Base-by-base conservation (phyloP, 2,113 vertebrate species). In the Lucifuga dentata region DNA sequence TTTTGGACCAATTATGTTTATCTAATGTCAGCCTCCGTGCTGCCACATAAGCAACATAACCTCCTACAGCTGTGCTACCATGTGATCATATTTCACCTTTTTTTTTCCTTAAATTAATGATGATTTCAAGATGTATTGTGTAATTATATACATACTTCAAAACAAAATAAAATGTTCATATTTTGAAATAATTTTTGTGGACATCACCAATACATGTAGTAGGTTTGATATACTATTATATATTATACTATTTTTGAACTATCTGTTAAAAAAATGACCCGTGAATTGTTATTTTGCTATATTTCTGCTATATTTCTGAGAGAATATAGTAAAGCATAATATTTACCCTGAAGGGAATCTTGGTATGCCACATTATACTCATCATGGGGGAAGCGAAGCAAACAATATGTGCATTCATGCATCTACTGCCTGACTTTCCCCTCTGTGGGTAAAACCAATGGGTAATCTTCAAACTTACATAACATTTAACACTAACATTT, bases 331-430 rank as follows among this genome's bases (percentile, higher is more conserved):
- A 52, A 44, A 41, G 23, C 13, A 33, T 17, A 38, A 21, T 53
- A 29, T 29, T 29, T 29, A 39, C 33, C 74, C 63, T 50, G 21
- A 40, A 40, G 74, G 62, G 5, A 35, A 65, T 76, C 23, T 50
- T 78, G 36, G n/a, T 15, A 41, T 60, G 52, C 49, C 79, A 20
- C 24, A 36, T 73, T 72, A 72, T 74, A 68, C 65, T 72, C 67
- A 61, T 78, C 52, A 85, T 44, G 58, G 61, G 38, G 11, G 38
- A 13, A 40, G 58, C 75, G 74, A 78, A 66, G 74, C 75, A 78
- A 55, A 85, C 75, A 72, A 68, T 57, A 41, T 35, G 78, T 72
- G 71, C 74, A 78, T 68, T 85, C 57, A 77, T 81, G 62, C 81
- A 64, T 62, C 51, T n/a, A 12, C 21, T 1, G 33, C 44, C 38